Percentiles rank a stretch among this genome's conserved stretches.
These are phyloP conservation scores for Bradypodion ventrale DNA, from an alignment of 2,797 vertebrate genomes.

Conservation along the genomic window DNA sequence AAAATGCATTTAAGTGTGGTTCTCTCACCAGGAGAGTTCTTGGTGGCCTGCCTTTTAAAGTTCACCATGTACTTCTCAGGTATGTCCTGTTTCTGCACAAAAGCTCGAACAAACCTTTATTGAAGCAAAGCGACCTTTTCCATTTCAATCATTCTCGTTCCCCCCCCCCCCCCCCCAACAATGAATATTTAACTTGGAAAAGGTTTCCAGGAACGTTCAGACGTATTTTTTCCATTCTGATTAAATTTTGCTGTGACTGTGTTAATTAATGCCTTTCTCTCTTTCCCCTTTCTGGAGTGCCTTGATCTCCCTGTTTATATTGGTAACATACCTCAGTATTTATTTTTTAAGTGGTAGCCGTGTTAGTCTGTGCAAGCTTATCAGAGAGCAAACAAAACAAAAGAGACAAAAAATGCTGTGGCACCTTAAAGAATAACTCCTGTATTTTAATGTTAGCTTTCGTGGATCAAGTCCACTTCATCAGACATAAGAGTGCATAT, in stretches of 20 bases:
- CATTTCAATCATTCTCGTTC: neutral
- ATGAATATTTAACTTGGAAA: slow-evolving; percentile 25
- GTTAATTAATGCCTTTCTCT: neutral
- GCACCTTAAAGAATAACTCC: no score
- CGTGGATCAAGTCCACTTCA: no score
- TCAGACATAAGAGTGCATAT: no score
- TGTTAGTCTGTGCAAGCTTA: no score
- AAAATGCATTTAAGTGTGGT: neutral
- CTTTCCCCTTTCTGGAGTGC: accelerated
- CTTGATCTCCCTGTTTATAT: neutral
- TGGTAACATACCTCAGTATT: neutral
- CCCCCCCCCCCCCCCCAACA: neutral
- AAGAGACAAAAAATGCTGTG: no score
- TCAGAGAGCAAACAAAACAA: no score
- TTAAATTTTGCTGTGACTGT: neutral
- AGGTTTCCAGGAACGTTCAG: neutral
- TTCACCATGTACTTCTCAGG: neutral
- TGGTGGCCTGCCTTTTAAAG: neutral
- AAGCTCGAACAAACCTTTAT: neutral
- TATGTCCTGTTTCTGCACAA: neutral
- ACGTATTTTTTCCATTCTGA: slow-evolving; percentile 3
- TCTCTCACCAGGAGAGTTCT: neutral
- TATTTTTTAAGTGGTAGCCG: no score
- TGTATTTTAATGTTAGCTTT: no score
- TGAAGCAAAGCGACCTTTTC: slow-evolving; percentile 19